Conservation (phyloP, 2,888 invertebrate species). For the Campoletis raptor region DNA sequence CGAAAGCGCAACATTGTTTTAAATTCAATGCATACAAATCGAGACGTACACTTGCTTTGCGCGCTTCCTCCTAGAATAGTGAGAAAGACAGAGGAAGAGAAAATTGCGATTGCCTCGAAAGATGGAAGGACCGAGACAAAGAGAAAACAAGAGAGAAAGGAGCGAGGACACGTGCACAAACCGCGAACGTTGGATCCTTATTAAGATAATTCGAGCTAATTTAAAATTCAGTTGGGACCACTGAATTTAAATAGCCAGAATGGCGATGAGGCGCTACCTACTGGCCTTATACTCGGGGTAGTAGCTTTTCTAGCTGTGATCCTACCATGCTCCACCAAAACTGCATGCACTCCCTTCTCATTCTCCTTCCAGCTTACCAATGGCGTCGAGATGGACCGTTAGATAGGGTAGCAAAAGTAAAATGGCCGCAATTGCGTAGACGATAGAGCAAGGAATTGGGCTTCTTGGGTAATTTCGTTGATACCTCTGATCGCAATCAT, state of each 20-base stretch:
- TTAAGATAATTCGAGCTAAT: slow-evolving; percentile 79
- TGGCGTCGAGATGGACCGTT: slow-evolving; percentile 30
- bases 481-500: slow-evolving; percentile 24
- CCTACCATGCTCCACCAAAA: slow-evolving; percentile 3
- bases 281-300: slow-evolving; percentile 12
- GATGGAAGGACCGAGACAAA: background rate
- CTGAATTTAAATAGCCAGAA: slow-evolving; percentile 76
- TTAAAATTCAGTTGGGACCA: slow-evolving; percentile 77
- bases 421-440: slow-evolving; percentile 23
- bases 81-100: slow-evolving; percentile 39
- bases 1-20: slow-evolving; percentile 76
- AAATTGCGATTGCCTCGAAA: background rate
- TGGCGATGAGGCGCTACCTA: slow-evolving; percentile 56
- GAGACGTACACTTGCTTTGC: slow-evolving; percentile 57
- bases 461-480: slow-evolving; percentile 10
- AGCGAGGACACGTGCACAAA: slow-evolving; percentile 49
- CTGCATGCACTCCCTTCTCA: background rate
- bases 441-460: background rate
- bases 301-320: slow-evolving; percentile 39
- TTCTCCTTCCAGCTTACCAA: background rate
- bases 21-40: slow-evolving; percentile 80
- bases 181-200: slow-evolving; percentile 76
- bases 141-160: slow-evolving; percentile 31
- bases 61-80: background rate
- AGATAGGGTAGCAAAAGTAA: slow-evolving; percentile 17